Evolutionary conservation across 2,888 invertebrate genomes (phyloP), one percentile per base, ranked within the genome.

Genomic region (Subacronicta megacephala): DNA sequence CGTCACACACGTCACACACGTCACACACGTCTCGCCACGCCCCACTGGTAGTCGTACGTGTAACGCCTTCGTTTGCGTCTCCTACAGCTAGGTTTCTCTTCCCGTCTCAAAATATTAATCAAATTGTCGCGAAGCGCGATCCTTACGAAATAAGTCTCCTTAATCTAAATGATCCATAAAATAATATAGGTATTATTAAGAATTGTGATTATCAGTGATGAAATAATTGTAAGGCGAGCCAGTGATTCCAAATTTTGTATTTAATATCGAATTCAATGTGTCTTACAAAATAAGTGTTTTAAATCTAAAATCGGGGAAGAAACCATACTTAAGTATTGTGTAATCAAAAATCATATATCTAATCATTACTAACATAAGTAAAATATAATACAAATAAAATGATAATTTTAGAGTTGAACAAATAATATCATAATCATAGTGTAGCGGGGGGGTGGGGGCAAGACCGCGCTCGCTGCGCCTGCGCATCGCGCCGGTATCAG

Each of bases 241-340:
- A 20, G 64, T 70, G 71, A 46, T 64, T 55, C 55, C 56, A 40
- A 68, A 51, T 46, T 51, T 69, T 70, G 64, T 55, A 70, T 63
- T 47, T 63, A 47, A 33, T 64, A 65, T 51, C 66, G 66, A 65
- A 71, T 71, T 64, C 40, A 36, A 71, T 65, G 72, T 65, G 72
- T 71, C 72, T 65, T 71, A 64, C 58, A 44, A n/a, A 47, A 54
- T 63, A 69, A 69, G 56, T 71, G 38, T 55, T 47, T 70, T 44
- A 41, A 55, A 64, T 41, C 42, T 46, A 50, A 33, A 40, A 52
- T 49, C 35, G 36, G 44, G 49, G 20, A 57, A 47, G 41, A 38
- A 52, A 57, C 43, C 65, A 65, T 52, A 57, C 44, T 47, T 64
- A 44, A 38, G 33, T 37, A 52, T 52, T 51, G 57, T 51, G 36